Conservation (phyloP, 2,113 vertebrate species). For the Chrysochloris asiatica region DNA sequence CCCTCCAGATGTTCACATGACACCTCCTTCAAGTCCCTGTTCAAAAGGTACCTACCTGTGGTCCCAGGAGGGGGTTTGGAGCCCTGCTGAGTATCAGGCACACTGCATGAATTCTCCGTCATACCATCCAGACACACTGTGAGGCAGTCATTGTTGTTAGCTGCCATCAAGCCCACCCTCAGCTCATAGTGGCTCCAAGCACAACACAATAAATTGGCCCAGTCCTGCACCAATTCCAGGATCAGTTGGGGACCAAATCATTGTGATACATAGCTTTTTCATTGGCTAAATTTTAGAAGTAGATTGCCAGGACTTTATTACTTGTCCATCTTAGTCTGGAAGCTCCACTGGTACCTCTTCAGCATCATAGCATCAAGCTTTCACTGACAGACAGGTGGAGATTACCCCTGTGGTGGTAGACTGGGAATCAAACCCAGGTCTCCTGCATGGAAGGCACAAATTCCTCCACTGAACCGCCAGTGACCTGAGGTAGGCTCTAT, state of each 20-base stretch:
- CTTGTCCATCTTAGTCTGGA: not conserved
- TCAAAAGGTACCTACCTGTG: not conserved
- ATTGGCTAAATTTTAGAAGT: not conserved
- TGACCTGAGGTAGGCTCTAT: not conserved
- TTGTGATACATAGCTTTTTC: not conserved
- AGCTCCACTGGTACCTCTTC: not conserved
- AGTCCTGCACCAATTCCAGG: not conserved
- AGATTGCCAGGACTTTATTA: not conserved
- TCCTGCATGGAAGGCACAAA: not conserved
- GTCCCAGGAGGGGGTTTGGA: not conserved
- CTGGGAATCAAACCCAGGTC: not conserved
- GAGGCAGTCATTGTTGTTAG: not conserved
- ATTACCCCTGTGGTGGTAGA: not conserved
- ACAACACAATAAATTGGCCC: not conserved
- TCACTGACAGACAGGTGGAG: not conserved
- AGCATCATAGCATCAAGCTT: not conserved
- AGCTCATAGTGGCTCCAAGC: not conserved
- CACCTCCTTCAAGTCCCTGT: not conserved
- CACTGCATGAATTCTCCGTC: not conserved
- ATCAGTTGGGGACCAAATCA: not conserved
- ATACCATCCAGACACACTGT: not conserved
- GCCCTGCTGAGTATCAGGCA: not conserved
- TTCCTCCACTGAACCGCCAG: not conserved
- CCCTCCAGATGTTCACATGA: fast-evolving
- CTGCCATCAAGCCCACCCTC: not conserved